Evolutionary conservation across 2,888 invertebrate genomes (phyloP).

Genomic region (Papilio gigon): DNA sequence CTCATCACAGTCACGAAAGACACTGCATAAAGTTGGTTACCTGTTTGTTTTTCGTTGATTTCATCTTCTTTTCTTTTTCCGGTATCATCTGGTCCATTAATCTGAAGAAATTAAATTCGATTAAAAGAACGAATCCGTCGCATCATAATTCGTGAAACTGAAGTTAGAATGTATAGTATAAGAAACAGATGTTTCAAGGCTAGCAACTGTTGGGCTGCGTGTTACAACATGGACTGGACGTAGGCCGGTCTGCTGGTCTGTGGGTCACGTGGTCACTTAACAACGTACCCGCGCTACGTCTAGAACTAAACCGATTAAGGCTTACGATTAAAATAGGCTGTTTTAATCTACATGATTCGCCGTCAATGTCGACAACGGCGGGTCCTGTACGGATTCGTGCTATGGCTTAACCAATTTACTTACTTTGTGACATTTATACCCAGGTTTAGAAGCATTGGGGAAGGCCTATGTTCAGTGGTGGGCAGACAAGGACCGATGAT

Average conservation of each 20-base stretch:
- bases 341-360: slow-evolving; percentile 1
- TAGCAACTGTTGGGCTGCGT: neutral
- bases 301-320: slow-evolving; percentile 8
- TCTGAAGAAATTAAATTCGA: slow-evolving; percentile 51
- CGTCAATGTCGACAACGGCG: neutral
- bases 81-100: slow-evolving; percentile 55
- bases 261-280: neutral
- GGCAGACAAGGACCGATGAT: no score
- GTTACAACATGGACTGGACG: neutral
- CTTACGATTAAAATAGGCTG: slow-evolving; percentile 6
- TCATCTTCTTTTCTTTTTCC: slow-evolving; percentile 53
- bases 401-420: neutral
- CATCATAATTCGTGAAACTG: no score
- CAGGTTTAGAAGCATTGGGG: no score
- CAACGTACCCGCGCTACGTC: neutral
- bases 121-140: no score
- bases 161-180: neutral
- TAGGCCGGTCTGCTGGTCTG: neutral
- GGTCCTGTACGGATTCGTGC: neutral
- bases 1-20: neutral
- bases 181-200: neutral
- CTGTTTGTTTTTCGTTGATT: slow-evolving; percentile 55
- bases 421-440: no score
- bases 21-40: slow-evolving; percentile 46
- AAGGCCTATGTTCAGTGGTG: no score